phyloP scores from a whole-genome alignment of 2,113 vertebrate genomes.

The Accipiter virgatus region DNA sequence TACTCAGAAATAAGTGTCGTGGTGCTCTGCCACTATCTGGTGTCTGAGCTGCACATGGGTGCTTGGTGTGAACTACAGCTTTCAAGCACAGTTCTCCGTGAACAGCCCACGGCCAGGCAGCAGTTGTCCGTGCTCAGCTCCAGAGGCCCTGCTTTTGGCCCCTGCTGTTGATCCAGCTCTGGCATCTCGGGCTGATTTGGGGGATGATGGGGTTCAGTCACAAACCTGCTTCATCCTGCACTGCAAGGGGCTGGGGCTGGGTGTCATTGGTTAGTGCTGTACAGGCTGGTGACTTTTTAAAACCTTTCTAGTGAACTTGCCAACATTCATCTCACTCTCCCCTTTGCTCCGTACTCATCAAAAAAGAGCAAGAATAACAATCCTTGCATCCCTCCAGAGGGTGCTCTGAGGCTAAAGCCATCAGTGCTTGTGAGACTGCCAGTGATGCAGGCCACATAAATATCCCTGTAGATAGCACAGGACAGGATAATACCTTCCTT shows the following conservation, averaged over 20 bases:
- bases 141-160: rapidly evolving
- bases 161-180: neutral
- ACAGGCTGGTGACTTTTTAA: neutral
- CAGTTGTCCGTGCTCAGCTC: neutral
- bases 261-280: neutral
- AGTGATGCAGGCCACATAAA: neutral
- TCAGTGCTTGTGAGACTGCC: neutral
- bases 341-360: neutral
- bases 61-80: neutral
- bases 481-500: neutral
- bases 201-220: neutral
- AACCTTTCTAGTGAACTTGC: neutral
- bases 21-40: neutral
- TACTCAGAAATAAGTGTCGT: neutral
- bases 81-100: rapidly evolving
- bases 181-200: neutral
- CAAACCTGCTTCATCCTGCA: neutral
- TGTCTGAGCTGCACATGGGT: neutral
- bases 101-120: rapidly evolving
- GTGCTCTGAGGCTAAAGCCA: neutral
- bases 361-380: neutral
- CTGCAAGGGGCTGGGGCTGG: neutral
- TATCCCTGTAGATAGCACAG: neutral
- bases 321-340: neutral
- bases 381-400: neutral